Evolutionary conservation across 1,140 invertebrate genomes (phyloP).

Genomic region (Pteromalus puparum): DNA sequence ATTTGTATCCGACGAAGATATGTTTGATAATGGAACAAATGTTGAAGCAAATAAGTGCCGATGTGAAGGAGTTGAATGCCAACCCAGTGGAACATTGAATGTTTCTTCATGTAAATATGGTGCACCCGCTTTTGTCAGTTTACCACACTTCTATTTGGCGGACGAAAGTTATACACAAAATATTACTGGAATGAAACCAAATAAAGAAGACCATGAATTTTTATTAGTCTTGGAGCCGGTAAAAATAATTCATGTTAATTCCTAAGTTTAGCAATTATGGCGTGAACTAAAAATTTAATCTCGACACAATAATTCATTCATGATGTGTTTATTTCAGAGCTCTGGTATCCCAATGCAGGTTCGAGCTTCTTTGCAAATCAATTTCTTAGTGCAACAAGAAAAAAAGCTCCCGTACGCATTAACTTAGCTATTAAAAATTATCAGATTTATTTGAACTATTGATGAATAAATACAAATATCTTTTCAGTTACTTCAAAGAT

Average conservation of each 20-base stretch:
- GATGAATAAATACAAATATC: conserved; percentile 27
- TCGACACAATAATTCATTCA: background rate
- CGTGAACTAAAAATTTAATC: background rate
- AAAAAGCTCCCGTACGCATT: conserved; percentile 76
- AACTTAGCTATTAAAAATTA: conserved; percentile 22
- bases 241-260: conserved; percentile 56
- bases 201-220: conserved; percentile 82
- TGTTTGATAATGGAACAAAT: conserved; percentile 83
- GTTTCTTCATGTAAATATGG: conserved; percentile 83
- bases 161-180: conserved; percentile 80
- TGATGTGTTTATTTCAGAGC: conserved; percentile 63
- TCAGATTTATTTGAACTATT: background rate
- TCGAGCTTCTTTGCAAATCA: conserved; percentile 83
- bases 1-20: conserved; percentile 78
- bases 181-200: conserved; percentile 83
- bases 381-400: conserved; percentile 80
- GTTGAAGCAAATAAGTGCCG: conserved; percentile 79
- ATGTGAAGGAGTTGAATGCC: conserved; percentile 69
- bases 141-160: conserved; percentile 91
- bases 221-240: conserved; percentile 84
- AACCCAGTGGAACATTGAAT: conserved; percentile 79
- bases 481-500: conserved; percentile 76
- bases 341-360: conserved; percentile 83
- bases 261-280: background rate
- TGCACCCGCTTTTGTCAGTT: conserved; percentile 88